phyloP scores from a whole-genome alignment of 2,797 vertebrate genomes.

The Zenarchopterus dispar region DNA sequence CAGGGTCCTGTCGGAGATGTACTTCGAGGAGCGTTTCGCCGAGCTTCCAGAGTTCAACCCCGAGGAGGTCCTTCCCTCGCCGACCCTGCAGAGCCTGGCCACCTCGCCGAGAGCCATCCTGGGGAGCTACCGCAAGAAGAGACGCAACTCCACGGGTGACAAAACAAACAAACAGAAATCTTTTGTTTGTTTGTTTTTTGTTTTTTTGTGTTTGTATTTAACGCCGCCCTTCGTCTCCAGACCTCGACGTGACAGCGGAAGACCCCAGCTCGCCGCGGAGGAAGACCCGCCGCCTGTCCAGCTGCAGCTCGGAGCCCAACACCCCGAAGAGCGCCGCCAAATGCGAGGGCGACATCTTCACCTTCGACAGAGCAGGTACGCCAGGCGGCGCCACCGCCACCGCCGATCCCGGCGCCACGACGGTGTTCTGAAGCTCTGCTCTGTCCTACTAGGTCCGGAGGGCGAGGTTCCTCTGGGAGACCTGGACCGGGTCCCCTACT shows the following conservation, averaged over 20 bases:
- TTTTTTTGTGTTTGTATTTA: background rate
- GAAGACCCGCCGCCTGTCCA: conserved; percentile 89
- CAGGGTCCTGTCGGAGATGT: conserved; percentile 89
- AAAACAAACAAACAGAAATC: background rate
- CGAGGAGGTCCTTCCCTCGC: conserved; percentile 92
- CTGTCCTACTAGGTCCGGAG: conserved; percentile 75
- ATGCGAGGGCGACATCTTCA: conserved; percentile 94
- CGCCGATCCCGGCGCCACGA: too few species aligned
- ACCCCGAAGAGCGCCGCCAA: conserved; percentile 94
- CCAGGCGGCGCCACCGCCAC: background rate
- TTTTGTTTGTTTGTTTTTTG: background rate
- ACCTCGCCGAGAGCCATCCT: conserved; percentile 92
- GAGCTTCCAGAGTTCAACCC: conserved; percentile 93
- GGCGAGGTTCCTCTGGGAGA: conserved; percentile 88
- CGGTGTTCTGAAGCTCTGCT: background rate
- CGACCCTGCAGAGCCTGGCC: conserved; percentile 91
- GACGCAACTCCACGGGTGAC: conserved; percentile 92
- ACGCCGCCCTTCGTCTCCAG: conserved; percentile 59
- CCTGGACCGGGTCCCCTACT: conserved; percentile 88
- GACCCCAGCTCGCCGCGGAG: conserved; percentile 91
- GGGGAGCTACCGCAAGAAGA: conserved; percentile 92
- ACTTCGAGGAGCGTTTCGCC: conserved; percentile 92
- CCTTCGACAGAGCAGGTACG: conserved; percentile 89
- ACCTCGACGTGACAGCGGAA: conserved; percentile 86
- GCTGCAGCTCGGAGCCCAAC: conserved; percentile 94